Evolutionary conservation across 2,113 vertebrate species (phyloP).

Genomic region (Syngnathoides biaculeatus): DNA sequence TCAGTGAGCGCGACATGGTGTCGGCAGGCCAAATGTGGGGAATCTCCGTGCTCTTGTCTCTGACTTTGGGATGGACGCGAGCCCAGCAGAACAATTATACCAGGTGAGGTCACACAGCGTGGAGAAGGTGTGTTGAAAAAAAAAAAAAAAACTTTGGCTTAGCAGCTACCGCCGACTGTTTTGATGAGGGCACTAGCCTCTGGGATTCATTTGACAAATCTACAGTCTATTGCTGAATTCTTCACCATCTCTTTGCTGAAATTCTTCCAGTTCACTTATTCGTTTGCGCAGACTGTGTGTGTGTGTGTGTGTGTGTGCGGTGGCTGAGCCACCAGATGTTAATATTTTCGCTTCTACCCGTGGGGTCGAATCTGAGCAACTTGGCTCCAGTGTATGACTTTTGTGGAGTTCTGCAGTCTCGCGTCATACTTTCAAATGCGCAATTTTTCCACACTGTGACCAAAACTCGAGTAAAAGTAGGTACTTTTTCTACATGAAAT

Average conservation of each 20-base stretch:
- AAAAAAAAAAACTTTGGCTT: no score
- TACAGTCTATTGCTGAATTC: constrained; percentile 9
- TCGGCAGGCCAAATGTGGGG: constrained; percentile 41
- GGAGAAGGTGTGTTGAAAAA: neutral
- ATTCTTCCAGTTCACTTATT: constrained; percentile 32
- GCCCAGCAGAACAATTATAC: constrained; percentile 61
- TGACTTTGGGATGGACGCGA: constrained; percentile 49
- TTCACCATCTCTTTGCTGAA: constrained; percentile 16
- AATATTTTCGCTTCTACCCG: constrained; percentile 43
- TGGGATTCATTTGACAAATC: no score
- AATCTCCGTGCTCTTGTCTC: constrained; percentile 51
- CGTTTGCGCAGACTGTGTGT: constrained; percentile 34
- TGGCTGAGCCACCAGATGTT: constrained; percentile 52
- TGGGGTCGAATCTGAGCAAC: constrained; percentile 41
- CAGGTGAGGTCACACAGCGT: constrained; percentile 54
- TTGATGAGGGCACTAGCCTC: neutral
- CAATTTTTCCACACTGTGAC: neutral
- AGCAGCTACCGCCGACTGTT: no score
- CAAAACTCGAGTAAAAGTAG: neutral
- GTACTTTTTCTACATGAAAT: neutral
- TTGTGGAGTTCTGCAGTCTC: constrained; percentile 30
- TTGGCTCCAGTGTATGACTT: constrained; percentile 36
- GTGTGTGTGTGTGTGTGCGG: constrained; percentile 33
- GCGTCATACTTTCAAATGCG: neutral
- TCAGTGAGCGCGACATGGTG: constrained; percentile 52